Base-by-base conservation (phyloP, 2,113 vertebrate species). In the Callipepla squamata region DNA sequence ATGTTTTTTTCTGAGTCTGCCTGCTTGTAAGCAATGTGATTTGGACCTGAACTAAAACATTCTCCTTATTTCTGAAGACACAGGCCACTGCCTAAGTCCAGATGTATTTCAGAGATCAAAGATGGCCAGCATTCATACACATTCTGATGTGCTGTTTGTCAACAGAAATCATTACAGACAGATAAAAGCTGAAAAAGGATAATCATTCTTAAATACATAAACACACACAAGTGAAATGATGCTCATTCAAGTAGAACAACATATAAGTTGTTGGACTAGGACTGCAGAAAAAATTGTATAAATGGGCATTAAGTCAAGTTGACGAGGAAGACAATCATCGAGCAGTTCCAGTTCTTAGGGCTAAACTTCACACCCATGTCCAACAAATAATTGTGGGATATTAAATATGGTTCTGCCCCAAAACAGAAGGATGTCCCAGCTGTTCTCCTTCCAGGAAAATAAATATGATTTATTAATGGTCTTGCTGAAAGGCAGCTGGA, bases 401-500 rank as follows among this genome's bases (percentile, higher is more conserved):
- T 1, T 80, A 89, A 94, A 87, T 48, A 44, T 87, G 85, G 74
- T 93, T 87, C 93, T 92, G 81, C 89, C 92, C 59, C 72, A 77
- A 78, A 95, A 95, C 87, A 96, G 94, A 92, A 96, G 93, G 91
- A 96, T 94, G 85, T 89, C 96, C 89, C 89, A 93, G 81, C 44
- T 91, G 85, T 47, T 89, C 76, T 92, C 87, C 91, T 91, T 95
- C 91, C 93, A 96, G 82, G 87, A 91, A 94, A 93, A 94, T 89
- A 77, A 95, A 80, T 47, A 69, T 85, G 72, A 95, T 92, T 94
- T 95, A 94, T 95, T 93, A 89, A 93, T 47, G 40, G 57, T 28
- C 22, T 40, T 96, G 95, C 80, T 95, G 95, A 96, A 96, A 96
- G 89, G 89, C 93, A 96, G 93, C 87, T 95, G 95, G 96, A 95